A percentile compares a stretch with the other conserved stretches of the same genome.
Evolutionary conservation across 2,797 vertebrate species (phyloP).

Genomic region (Hoplostethus mediterraneus): DNA sequence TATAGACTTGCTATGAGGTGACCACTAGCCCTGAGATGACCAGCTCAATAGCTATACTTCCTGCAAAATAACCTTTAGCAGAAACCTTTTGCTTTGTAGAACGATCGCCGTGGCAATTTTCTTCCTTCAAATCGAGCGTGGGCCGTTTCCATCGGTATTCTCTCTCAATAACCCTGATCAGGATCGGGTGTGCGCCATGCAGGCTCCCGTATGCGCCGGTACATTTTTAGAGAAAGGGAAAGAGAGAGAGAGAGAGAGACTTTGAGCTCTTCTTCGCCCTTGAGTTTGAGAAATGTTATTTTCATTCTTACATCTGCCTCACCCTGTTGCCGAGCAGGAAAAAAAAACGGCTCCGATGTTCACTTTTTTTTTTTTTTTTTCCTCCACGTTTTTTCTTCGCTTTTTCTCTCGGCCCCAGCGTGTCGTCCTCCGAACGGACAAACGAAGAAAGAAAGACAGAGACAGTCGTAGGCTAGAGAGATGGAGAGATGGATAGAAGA

Average conservation of each 20-base stretch:
- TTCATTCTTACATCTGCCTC: slow-evolving; percentile 8
- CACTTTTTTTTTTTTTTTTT: neutral
- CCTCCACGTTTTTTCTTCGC: slow-evolving; percentile 28
- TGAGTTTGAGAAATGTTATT: slow-evolving; percentile 31
- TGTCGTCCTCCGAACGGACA: slow-evolving; percentile 34
- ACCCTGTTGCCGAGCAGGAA: slow-evolving; percentile 20
- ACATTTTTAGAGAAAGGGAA: neutral
- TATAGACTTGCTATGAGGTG: slow-evolving; percentile 25
- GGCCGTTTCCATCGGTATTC: slow-evolving; percentile 7
- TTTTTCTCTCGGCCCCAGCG: too few relatives aligned
- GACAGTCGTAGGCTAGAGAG: slow-evolving; percentile 45
- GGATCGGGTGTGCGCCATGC: slow-evolving; percentile 12
- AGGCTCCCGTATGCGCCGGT: too few relatives aligned
- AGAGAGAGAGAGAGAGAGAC: neutral
- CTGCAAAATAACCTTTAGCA: slow-evolving; percentile 53
- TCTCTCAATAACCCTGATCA: slow-evolving; percentile 5
- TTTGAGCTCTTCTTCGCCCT: slow-evolving; percentile 31
- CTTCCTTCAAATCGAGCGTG: slow-evolving; percentile 23
- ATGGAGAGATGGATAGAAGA: slow-evolving; percentile 63
- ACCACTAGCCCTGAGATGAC: slow-evolving; percentile 33
- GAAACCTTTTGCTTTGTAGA: slow-evolving; percentile 27
- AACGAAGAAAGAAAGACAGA: slow-evolving; percentile 56
- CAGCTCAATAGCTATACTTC: slow-evolving; percentile 39
- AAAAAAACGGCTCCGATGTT: slow-evolving; percentile 21
- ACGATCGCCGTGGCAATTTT: slow-evolving; percentile 44